Conservation (phyloP, 1,140 invertebrate species). For the Ridgeia piscesae region DNA sequence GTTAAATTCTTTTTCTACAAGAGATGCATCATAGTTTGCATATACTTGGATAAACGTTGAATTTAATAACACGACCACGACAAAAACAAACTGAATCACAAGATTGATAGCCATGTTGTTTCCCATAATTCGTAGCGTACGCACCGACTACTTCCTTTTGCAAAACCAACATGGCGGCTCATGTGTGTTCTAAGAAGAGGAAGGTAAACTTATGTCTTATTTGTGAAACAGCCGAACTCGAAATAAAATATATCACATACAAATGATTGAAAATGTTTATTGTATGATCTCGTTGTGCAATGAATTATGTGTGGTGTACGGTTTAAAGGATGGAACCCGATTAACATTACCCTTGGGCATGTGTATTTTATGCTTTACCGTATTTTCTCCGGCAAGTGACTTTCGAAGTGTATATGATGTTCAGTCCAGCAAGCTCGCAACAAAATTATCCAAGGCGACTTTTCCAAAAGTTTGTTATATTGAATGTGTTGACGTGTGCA, state of each 20-base stretch:
- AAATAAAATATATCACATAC: background rate
- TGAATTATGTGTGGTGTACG: background rate
- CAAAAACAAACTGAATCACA: background rate
- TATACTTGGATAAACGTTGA: background rate
- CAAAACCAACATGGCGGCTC: constrained; percentile 34
- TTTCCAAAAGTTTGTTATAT: background rate
- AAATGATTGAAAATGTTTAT: background rate
- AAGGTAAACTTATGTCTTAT: constrained; percentile 37
- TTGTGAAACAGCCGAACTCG: background rate
- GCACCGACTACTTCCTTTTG: constrained; percentile 26
- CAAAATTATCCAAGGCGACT: background rate
- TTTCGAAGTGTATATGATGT: too few relatives aligned
- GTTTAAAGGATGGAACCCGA: background rate
- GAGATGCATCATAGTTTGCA: background rate
- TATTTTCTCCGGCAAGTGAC: too few relatives aligned
- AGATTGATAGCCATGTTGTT: background rate
- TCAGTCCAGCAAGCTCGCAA: background rate
- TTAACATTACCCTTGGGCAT: background rate
- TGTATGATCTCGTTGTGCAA: background rate
- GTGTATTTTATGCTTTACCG: background rate
- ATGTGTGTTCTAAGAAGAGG: constrained; percentile 45
- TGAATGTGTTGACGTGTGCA: background rate
- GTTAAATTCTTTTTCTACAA: constrained; percentile 59
- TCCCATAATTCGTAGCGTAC: background rate
- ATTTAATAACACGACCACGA: background rate